Evolutionary conservation across 2,888 invertebrate genomes (phyloP).

Genomic region (Nycteola revayana): DNA sequence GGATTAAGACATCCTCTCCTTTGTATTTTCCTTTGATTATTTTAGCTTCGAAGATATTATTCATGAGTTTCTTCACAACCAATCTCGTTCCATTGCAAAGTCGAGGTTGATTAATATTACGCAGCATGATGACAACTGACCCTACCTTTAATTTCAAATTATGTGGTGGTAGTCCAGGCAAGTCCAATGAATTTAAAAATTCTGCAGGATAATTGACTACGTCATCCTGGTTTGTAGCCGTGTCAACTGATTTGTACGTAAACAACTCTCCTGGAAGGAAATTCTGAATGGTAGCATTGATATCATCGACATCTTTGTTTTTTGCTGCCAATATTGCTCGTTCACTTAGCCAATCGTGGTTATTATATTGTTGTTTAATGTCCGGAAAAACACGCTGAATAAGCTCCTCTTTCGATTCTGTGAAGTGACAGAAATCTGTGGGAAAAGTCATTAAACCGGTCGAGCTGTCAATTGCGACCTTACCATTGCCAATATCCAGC

Average conservation of each 20-base stretch:
- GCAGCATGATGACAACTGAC: slow-evolving; percentile 3
- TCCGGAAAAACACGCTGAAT: slow-evolving; percentile 33
- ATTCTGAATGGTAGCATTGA: slow-evolving; percentile 6
- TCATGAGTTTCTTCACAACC: slow-evolving; percentile 2
- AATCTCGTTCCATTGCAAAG: slow-evolving; percentile 2
- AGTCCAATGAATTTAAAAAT: slow-evolving; percentile 1
- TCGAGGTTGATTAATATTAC: slow-evolving; percentile 3
- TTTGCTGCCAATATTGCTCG: slow-evolving; percentile 34
- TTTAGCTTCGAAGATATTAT: slow-evolving; percentile 5
- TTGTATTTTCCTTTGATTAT: slow-evolving; percentile 3
- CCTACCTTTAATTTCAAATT: slow-evolving; percentile 1
- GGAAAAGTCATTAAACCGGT: slow-evolving; percentile 28
- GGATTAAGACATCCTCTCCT: not conserved
- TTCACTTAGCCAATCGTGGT: slow-evolving; percentile 35
- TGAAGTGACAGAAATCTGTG: slow-evolving; percentile 16
- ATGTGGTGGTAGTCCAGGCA: slow-evolving; percentile 1
- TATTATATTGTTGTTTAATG: slow-evolving; percentile 24
- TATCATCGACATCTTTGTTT: slow-evolving; percentile 21
- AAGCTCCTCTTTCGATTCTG: slow-evolving; percentile 28
- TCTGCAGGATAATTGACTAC: slow-evolving; percentile 1
- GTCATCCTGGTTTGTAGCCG: slow-evolving; percentile 1
- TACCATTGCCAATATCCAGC: slow-evolving; percentile 28
- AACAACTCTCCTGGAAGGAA: slow-evolving; percentile 4
- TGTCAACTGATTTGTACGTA: slow-evolving; percentile 7
- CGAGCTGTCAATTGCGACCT: slow-evolving; percentile 22